These are phyloP conservation scores for Goniozus legneri DNA, from an alignment of 1,140 invertebrate genomes.

Conservation along the genomic window DNA sequence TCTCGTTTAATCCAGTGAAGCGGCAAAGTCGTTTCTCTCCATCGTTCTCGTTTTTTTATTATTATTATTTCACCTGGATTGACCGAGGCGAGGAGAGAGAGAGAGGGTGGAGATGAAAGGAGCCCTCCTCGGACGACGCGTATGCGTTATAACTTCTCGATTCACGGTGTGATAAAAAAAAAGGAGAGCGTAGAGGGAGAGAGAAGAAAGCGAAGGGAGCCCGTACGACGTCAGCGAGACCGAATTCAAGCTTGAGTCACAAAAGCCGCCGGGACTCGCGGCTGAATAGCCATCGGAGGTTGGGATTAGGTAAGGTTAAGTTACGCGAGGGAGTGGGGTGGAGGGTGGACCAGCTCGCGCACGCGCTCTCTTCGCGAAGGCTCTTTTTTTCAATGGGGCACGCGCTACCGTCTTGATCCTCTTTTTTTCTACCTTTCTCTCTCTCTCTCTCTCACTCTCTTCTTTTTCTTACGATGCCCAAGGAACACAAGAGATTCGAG, in stretches of 20 bases:
- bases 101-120: slow-evolving; percentile 4
- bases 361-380: slow-evolving; percentile 7
- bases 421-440: slow-evolving; percentile 22
- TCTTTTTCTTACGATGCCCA: too few relatives aligned
- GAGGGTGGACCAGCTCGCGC: not conserved
- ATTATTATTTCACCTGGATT: slow-evolving; percentile 15
- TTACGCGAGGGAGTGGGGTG: slow-evolving; percentile 46
- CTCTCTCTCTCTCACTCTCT: slow-evolving; percentile 11
- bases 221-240: slow-evolving; percentile 13
- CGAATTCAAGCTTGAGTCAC: slow-evolving; percentile 22
- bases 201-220: not conserved
- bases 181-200: slow-evolving; percentile 7
- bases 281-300: slow-evolving; percentile 38
- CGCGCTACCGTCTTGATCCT: slow-evolving; percentile 40
- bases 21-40: not conserved
- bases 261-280: slow-evolving; percentile 38
- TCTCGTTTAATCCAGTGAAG: too few relatives aligned
- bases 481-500: too few relatives aligned
- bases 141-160: slow-evolving; percentile 34
- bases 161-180: slow-evolving; percentile 31
- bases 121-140: slow-evolving; percentile 10
- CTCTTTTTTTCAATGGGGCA: slow-evolving; percentile 44
- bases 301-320: slow-evolving; percentile 41
- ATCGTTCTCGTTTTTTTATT: not conserved
- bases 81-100: slow-evolving; percentile 7